Percentiles rank a stretch among this genome's conserved stretches.
These are phyloP conservation scores for Ormyrus labotus DNA, from an alignment of 2,888 invertebrate species.

Conservation along the genomic window DNA sequence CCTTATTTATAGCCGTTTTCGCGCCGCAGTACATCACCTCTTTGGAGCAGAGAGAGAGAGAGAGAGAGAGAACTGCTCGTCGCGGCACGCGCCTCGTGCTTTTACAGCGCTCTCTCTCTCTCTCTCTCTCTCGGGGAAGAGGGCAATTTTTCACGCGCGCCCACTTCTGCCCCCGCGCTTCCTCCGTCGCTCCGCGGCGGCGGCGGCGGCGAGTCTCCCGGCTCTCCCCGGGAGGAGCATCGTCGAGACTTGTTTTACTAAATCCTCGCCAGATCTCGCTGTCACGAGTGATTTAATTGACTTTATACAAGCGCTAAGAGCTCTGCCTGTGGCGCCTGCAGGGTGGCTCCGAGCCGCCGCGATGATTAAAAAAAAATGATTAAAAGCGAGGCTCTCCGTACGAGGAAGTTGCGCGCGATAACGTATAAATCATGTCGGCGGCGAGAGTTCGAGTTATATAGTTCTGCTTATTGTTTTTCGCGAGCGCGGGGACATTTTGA, in stretches of 20 bases:
- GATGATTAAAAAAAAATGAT: too few species aligned
- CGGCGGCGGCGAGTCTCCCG: too few species aligned
- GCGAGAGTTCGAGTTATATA: too few species aligned
- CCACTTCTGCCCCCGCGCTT: neutral
- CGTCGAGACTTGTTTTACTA: conserved; percentile 43
- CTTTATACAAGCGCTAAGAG: neutral
- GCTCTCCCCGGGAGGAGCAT: conserved; percentile 13
- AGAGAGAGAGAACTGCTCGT: neutral
- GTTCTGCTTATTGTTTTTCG: neutral
- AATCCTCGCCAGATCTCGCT: conserved; percentile 7
- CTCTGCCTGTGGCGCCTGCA: too few species aligned
- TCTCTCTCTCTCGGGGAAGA: conserved; percentile 18
- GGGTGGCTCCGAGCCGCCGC: too few species aligned
- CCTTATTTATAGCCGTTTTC: conserved; percentile 48
- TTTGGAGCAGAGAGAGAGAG: neutral
- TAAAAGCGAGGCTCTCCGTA: too few species aligned
- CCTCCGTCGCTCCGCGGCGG: neutral
- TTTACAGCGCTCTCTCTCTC: neutral
- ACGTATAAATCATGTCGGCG: too few species aligned
- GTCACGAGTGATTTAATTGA: conserved; percentile 38
- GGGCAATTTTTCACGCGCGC: conserved; percentile 43
- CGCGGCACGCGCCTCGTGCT: conserved; percentile 23
- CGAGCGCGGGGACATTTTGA: neutral
- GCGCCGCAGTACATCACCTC: conserved; percentile 38
- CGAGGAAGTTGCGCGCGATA: too few species aligned